Evolutionary conservation across 2,113 vertebrate species (phyloP), one percentile per base, ranked within the genome.

Genomic region (Aplodontia rufa): DNA sequence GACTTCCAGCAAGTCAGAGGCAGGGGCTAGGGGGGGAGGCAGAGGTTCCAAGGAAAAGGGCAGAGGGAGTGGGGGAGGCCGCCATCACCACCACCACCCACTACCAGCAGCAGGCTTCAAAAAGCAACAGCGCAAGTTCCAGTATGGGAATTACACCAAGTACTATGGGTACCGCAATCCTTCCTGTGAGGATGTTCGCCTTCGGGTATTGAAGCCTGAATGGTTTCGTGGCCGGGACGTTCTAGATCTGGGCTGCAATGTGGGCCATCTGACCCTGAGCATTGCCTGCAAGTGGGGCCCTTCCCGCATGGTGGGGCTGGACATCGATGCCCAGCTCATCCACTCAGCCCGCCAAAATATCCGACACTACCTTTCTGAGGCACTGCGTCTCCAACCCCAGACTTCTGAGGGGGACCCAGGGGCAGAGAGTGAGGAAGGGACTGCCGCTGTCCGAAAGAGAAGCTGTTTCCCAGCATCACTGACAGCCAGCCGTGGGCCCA

Each of bases 161-260:
- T 99, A 99, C 96, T 99, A 99, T 10, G 99, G 99, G n/a, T 99
- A 99, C 97, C 98, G 99, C 1, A 98, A 98, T 22, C 98, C 99
- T 0, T 47, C 76, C 3, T 98, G 95, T 6, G 98, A 98, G 78
- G 99, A 99, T 93, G 97, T 98, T 0, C 97, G 99, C 3, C 97
- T 99, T 35, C 93, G 97, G 8, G 98, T 99, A 9, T 97, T 99
- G 83, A 97, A 98, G 42, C 98, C 99, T 0, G 99, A 99, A 94
- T 99, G 99, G 99, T 99, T 99, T 97, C 97, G 90, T 35, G 99
- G 99, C 37, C 99, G 99, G 62, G 98, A 97, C 1, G 98, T 99
- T 45, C 96, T 99, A 93, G 99, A 99, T 19, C 91, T 99, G 6
- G 99, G 99, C 12, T 99, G 99, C 35, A 99, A 99, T 17, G 97